Conservation (phyloP, 2,888 invertebrate species). For the Dromius quadrimaculatus region DNA sequence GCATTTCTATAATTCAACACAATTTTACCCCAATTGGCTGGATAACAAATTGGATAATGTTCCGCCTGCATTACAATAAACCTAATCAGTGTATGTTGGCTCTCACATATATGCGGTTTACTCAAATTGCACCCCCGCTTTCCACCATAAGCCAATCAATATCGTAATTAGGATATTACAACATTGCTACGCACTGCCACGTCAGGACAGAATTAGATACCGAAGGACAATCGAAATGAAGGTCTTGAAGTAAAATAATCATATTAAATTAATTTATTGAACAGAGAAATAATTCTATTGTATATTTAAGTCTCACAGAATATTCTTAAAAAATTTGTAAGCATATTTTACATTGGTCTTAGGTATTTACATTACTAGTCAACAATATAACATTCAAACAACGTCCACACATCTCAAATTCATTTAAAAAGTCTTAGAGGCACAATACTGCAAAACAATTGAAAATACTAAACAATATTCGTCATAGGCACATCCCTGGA, state of each 20-base stretch:
- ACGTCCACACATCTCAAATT: neutral
- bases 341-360: constrained; percentile 17
- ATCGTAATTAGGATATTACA: constrained; percentile 47
- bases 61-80: too few species aligned
- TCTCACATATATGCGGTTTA: constrained; percentile 32
- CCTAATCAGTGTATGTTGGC: constrained; percentile 30
- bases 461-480: constrained; percentile 47
- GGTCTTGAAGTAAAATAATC: neutral
- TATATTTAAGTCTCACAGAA: constrained; percentile 9
- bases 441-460: constrained; percentile 34
- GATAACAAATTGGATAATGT: too few species aligned
- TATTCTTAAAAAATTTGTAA: neutral
- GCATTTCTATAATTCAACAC: too few species aligned
- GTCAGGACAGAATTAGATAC: constrained; percentile 11
- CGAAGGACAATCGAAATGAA: neutral
- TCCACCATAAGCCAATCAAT: constrained; percentile 28
- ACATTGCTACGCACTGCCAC: constrained; percentile 1
- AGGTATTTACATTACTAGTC: constrained; percentile 32
- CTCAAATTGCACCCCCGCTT: constrained; percentile 35
- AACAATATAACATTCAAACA: neutral
- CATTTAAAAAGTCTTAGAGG: constrained; percentile 23
- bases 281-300: constrained; percentile 12
- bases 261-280: constrained; percentile 5
- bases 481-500: constrained; percentile 77
- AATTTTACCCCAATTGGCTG: too few species aligned